A percentile compares a stretch with the other conserved stretches of the same genome.
Evolutionary conservation across 2,888 invertebrate species (phyloP).

Genomic region (Tipula lateralis): DNA sequence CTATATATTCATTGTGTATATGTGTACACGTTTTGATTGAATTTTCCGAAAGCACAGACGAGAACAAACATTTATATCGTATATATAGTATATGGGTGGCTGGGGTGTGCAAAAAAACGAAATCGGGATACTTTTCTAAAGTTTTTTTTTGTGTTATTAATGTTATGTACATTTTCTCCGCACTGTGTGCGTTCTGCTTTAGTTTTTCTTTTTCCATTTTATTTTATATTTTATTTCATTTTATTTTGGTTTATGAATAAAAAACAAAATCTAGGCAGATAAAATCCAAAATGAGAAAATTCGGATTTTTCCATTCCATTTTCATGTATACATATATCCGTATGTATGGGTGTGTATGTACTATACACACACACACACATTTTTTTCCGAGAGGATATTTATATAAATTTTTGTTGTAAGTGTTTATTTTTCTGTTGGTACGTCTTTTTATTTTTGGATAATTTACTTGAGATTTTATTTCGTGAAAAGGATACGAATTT

Average conservation of each 20-base stretch:
- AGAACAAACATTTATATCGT: neutral
- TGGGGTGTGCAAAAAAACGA: neutral
- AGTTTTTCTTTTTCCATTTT: neutral
- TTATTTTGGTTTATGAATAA: constrained; percentile 25
- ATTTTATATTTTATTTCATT: neutral
- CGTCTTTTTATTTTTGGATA: neutral
- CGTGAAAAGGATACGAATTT: constrained; percentile 24
- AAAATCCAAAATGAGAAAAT: constrained; percentile 19
- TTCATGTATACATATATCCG: too few relatives aligned
- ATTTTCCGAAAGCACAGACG: neutral
- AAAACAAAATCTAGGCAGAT: constrained; percentile 26
- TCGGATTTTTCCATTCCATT: constrained; percentile 25
- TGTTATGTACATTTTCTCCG: neutral
- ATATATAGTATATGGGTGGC: neutral
- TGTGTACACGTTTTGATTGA: neutral
- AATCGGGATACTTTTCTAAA: constrained; percentile 2
- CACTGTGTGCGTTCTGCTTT: neutral
- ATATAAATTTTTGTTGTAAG: neutral
- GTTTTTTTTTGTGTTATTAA: neutral
- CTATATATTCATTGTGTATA: neutral
- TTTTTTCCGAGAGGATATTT: neutral
- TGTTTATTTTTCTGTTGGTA: neutral
- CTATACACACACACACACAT: too few relatives aligned
- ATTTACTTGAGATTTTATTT: constrained; percentile 19
- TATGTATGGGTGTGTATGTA: too few relatives aligned